Conservation (phyloP, 2,113 vertebrate species). For the Xyrauchen texanus region DNA sequence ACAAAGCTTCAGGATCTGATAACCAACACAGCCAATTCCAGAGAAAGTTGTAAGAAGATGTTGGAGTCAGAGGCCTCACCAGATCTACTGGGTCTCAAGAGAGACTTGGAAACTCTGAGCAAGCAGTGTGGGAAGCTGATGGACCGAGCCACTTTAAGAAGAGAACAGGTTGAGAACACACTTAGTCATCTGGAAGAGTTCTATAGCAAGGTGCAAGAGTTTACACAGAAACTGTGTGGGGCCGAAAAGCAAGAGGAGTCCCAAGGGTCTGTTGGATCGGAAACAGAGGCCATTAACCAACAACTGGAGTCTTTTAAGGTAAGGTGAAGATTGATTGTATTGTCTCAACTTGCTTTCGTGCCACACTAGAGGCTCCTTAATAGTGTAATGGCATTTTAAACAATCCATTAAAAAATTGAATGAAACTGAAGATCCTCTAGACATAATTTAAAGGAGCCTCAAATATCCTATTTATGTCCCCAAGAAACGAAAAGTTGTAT, state of each 20-base stretch:
- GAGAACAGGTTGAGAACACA: constrained; percentile 79
- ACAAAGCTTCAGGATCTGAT: constrained; percentile 86
- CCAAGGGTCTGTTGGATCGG: constrained; percentile 90
- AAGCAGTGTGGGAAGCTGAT: constrained; percentile 94
- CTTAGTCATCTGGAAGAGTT: constrained; percentile 82
- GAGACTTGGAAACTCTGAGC: constrained; percentile 90
- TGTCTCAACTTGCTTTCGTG: neutral
- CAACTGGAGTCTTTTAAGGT: constrained; percentile 93
- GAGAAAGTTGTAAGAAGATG: constrained; percentile 89
- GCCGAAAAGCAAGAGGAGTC: constrained; percentile 87
- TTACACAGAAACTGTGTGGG: constrained; percentile 72
- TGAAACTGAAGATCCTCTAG: no score
- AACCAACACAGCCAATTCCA: constrained; percentile 80
- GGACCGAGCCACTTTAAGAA: constrained; percentile 85
- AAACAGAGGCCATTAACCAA: constrained; percentile 93
- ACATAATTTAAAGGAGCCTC: no score
- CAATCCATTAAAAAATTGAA: no score
- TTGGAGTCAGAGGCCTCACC: constrained; percentile 86
- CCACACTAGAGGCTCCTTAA: no score
- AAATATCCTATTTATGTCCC: no score
- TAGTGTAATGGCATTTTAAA: no score
- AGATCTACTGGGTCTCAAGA: constrained; percentile 89
- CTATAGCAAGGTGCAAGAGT: constrained; percentile 78
- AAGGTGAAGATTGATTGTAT: constrained; percentile 56
- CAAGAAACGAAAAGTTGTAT: no score